These are phyloP conservation scores for Margarornis squamiger DNA, from an alignment of 2,797 vertebrate genomes.

Conservation along the genomic window DNA sequence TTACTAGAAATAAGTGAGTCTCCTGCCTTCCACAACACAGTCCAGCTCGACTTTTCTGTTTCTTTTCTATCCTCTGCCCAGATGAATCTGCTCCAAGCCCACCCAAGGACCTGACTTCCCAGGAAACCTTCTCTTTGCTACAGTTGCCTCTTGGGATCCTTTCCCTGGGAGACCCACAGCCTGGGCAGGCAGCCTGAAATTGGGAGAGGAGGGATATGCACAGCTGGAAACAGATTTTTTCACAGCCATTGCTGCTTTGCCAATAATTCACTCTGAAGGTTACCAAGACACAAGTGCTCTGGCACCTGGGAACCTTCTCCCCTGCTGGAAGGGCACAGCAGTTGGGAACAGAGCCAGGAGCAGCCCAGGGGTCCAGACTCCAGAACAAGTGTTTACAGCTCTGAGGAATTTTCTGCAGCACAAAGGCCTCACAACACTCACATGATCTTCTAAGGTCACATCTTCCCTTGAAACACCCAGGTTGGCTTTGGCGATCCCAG, in stretches of 20 bases:
- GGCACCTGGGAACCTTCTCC: background rate
- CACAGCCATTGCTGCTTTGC: background rate
- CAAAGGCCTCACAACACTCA: conserved; percentile 76
- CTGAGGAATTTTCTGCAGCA: background rate
- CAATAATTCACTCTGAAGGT: background rate
- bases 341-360: background rate
- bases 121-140: background rate
- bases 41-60: background rate
- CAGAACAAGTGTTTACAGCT: background rate
- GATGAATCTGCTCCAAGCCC: background rate
- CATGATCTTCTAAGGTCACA: conserved; percentile 96
- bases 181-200: background rate
- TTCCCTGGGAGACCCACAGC: background rate
- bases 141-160: background rate
- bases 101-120: background rate
- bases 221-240: background rate
- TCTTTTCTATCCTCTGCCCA: background rate
- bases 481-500: conserved; percentile 96
- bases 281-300: background rate
- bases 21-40: background rate
- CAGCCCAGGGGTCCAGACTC: background rate
- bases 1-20: background rate
- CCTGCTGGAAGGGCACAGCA: background rate
- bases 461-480: conserved; percentile 93
- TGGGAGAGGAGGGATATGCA: background rate